These are phyloP conservation scores for Mesorhabditis spiculigera DNA, from an alignment of 2,888 invertebrate genomes.

Conservation along the genomic window DNA sequence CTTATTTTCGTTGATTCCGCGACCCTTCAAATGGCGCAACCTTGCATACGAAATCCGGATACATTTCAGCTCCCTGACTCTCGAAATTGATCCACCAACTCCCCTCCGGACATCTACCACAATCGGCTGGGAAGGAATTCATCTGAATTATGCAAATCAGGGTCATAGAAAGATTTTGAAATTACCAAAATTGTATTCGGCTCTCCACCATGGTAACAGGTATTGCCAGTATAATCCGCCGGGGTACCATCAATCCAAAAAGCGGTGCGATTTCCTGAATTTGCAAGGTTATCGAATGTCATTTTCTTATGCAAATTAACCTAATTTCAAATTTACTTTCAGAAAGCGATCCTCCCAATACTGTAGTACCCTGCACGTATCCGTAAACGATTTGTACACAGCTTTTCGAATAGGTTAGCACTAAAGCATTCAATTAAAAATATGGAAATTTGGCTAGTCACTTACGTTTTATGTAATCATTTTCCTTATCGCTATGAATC, in stretches of 20 bases:
- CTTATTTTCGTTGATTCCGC: neutral
- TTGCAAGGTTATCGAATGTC: neutral
- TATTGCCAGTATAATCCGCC: neutral
- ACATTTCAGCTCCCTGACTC: neutral
- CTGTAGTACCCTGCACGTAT: neutral
- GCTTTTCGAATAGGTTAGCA: neutral
- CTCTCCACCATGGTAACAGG: neutral
- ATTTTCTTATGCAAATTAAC: neutral
- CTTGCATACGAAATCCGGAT: neutral
- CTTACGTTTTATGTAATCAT: neutral
- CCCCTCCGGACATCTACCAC: neutral
- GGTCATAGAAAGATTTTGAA: too few relatives aligned
- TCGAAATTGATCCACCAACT: neutral
- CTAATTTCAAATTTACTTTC: neutral
- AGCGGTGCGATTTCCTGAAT: neutral
- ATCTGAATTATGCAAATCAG: neutral
- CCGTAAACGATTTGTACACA: neutral
- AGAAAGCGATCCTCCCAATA: neutral
- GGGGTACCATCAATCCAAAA: neutral
- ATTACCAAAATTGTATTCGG: neutral
- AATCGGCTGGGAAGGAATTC: neutral
- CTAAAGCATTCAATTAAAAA: too few relatives aligned
- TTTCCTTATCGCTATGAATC: slow-evolving; percentile 3
- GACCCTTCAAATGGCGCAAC: neutral
- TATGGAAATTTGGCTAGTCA: neutral